A percentile compares a stretch with the other conserved stretches of the same genome.
phyloP scores from a whole-genome alignment of 2,797 vertebrate species.

The Malacoctenus gilli region DNA sequence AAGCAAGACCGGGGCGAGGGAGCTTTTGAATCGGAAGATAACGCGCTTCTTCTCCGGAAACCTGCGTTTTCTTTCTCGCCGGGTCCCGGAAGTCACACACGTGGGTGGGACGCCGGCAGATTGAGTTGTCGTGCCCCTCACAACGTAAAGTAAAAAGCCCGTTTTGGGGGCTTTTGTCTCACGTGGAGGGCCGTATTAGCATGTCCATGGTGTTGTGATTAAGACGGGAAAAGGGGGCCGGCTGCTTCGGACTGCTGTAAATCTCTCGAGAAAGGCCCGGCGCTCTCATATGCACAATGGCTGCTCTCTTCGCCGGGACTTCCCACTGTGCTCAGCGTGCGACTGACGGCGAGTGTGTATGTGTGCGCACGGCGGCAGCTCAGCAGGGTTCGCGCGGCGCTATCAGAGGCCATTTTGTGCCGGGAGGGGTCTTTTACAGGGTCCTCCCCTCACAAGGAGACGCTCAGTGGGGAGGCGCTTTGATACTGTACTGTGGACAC shows the following conservation, averaged over 20 bases:
- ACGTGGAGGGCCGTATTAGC: conserved; percentile 73
- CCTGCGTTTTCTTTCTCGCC: too few relatives aligned
- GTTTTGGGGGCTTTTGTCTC: conserved; percentile 69
- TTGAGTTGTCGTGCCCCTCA: conserved; percentile 66
- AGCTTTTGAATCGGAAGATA: conserved; percentile 18
- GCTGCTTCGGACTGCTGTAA: conserved; percentile 74
- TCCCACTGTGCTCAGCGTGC: conserved; percentile 68
- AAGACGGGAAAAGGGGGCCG: conserved; percentile 58
- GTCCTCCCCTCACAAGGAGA: too few relatives aligned
- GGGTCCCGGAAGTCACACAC: conserved; percentile 14
- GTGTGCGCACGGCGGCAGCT: conserved; percentile 34
- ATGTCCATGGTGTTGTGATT: conserved; percentile 76
- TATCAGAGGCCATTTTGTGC: conserved; percentile 69
- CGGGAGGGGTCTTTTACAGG: conserved; percentile 53
- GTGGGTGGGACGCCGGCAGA: conserved; percentile 33
- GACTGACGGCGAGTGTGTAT: conserved; percentile 4
- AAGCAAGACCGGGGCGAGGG: conserved; percentile 17
- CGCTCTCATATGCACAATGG: conserved; percentile 68
- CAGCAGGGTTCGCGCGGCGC: conserved; percentile 44
- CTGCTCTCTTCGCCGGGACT: conserved; percentile 73
- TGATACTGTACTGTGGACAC: conserved; percentile 42
- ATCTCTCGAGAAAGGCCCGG: conserved; percentile 68
- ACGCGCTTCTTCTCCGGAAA: too few relatives aligned
- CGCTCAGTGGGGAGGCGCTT: conserved; percentile 46
- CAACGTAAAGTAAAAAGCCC: conserved; percentile 57